Percentiles rank a stretch among this genome's conserved stretches.
Conservation (phyloP, 2,888 invertebrate species). For the Cerastis leucographa region DNA sequence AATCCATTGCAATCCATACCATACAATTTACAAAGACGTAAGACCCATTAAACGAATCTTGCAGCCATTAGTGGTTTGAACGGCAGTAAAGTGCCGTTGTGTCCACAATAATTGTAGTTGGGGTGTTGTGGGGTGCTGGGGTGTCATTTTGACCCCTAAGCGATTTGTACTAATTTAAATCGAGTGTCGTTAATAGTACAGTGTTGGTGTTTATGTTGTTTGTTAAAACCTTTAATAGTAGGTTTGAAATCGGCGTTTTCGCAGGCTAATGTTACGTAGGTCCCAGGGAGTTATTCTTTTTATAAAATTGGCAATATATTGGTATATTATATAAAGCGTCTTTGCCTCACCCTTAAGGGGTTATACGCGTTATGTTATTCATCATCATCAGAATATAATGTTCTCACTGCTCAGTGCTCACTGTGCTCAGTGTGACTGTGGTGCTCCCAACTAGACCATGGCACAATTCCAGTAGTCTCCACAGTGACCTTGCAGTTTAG, state of each 20-base stretch:
- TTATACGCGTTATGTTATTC: too few species aligned
- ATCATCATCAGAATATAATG: too few species aligned
- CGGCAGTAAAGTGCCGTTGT: constrained; percentile 60
- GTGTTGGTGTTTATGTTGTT: constrained; percentile 27
- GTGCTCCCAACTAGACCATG: too few species aligned
- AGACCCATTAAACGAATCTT: constrained; percentile 68
- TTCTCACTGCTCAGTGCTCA: too few species aligned
- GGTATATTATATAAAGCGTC: too few species aligned
- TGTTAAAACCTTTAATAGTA: constrained; percentile 32
- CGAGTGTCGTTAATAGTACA: constrained; percentile 46
- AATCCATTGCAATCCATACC: constrained; percentile 58
- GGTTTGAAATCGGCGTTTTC: constrained; percentile 2
- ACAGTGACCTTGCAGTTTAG: too few species aligned
- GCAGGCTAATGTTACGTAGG: not conserved
- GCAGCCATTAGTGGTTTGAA: constrained; percentile 61
- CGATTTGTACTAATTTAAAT: constrained; percentile 64
- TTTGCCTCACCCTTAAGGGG: too few species aligned
- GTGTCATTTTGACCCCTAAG: constrained; percentile 51
- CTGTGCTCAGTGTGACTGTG: too few species aligned
- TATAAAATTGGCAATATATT: not conserved
- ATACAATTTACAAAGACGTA: constrained; percentile 62
- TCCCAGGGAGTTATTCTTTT: not conserved
- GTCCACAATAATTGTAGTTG: constrained; percentile 59
- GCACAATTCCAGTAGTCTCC: too few species aligned
- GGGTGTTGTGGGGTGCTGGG: constrained; percentile 42